Percentiles rank a stretch among this genome's conserved stretches.
Evolutionary conservation across 2,797 vertebrate genomes (phyloP).

Genomic region (Acestrorhynchus altus): DNA sequence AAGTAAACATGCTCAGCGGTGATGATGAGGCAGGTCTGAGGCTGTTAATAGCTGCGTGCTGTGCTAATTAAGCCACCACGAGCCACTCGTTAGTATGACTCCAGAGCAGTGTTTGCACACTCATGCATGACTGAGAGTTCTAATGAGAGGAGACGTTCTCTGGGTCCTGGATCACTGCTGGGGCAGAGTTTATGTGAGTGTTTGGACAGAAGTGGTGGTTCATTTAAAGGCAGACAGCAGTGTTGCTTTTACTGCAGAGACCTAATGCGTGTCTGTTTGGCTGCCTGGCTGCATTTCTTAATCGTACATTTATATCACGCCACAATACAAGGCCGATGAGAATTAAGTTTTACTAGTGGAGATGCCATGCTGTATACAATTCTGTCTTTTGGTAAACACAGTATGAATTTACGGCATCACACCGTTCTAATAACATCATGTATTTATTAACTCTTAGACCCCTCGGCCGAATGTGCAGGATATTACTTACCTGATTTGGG

Average conservation of each 20-base stretch:
- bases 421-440: neutral
- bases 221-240: neutral
- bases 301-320: neutral
- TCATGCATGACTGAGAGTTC: constrained; percentile 14
- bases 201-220: neutral
- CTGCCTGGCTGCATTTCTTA: neutral
- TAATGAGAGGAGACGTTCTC: constrained; percentile 21
- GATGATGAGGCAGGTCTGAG: constrained; percentile 1
- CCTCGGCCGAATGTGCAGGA: too few species aligned
- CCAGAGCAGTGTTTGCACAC: constrained; percentile 13
- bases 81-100: neutral
- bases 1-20: neutral
- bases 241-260: neutral
- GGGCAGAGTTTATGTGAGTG: neutral
- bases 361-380: neutral
- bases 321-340: neutral
- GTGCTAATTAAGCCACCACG: constrained; percentile 6
- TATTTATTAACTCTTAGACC: neutral
- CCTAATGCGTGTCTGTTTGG: neutral
- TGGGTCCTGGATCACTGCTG: neutral
- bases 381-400: neutral
- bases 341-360: neutral
- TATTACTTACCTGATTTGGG: too few species aligned
- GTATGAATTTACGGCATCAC: neutral
- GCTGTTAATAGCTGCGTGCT: neutral